Evolutionary conservation across 2,113 vertebrate species (phyloP).

Genomic region (Anguilla japonica): DNA sequence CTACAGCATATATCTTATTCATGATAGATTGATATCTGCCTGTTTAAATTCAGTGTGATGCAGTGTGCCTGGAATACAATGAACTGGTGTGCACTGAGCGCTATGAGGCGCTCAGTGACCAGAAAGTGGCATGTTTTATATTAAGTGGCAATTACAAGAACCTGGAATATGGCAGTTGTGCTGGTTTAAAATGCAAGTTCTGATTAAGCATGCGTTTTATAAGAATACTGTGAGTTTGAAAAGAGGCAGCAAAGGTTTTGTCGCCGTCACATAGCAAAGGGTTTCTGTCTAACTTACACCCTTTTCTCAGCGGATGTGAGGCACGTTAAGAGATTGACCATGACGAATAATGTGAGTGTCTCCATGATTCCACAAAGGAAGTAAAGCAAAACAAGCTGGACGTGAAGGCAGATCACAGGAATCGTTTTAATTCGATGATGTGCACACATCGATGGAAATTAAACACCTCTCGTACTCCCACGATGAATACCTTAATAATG

Average conservation of each 20-base stretch:
- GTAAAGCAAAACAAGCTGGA: slow-evolving; percentile 8
- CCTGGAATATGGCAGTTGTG: neutral
- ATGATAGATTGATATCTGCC: neutral
- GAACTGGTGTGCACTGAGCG: neutral
- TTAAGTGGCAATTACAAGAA: neutral
- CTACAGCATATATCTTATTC: neutral
- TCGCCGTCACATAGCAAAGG: neutral
- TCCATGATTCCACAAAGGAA: neutral
- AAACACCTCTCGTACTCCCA: slow-evolving; percentile 41
- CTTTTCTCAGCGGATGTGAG: neutral
- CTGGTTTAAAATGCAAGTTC: neutral
- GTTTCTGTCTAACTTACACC: neutral
- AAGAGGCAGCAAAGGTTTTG: neutral
- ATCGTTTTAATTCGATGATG: slow-evolving; percentile 2
- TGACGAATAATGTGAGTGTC: neutral
- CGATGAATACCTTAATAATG: slow-evolving; percentile 66
- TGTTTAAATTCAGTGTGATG: neutral
- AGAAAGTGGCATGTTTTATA: neutral
- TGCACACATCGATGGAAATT: slow-evolving; percentile 36
- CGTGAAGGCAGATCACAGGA: neutral
- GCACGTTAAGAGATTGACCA: neutral
- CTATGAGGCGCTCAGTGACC: neutral
- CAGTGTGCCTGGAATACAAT: neutral
- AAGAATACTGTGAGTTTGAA: neutral
- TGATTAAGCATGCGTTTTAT: neutral